Evolutionary conservation across 2,113 vertebrate species (phyloP).

Genomic region (Crypturellus undulatus): DNA sequence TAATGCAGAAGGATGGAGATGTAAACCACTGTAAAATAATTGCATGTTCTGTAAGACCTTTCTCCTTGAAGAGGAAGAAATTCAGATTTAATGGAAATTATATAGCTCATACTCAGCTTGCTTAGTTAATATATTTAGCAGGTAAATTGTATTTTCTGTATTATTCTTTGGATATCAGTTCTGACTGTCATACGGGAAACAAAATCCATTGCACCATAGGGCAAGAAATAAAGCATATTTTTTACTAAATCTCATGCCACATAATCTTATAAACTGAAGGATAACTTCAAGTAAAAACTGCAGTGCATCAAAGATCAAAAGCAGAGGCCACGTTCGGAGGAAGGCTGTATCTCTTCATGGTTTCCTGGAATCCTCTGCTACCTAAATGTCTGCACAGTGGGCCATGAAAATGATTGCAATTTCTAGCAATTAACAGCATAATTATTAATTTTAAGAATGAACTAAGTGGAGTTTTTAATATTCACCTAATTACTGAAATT

Average conservation of each 20-base stretch:
- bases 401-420: background rate
- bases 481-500: background rate
- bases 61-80: background rate
- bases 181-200: background rate
- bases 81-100: background rate
- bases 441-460: background rate
- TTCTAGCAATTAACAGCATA: background rate
- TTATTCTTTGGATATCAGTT: background rate
- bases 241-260: background rate
- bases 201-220: background rate
- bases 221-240: background rate
- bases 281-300: background rate
- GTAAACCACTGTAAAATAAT: background rate
- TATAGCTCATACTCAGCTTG: background rate
- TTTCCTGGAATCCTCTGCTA: background rate
- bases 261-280: background rate
- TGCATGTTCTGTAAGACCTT: background rate
- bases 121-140: background rate
- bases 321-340: background rate
- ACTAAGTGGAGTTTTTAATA: background rate
- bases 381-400: background rate
- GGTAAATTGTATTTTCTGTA: background rate
- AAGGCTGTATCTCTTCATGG: rapidly evolving
- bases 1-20: background rate
- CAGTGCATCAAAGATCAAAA: background rate